A percentile compares a stretch with the other conserved stretches of the same genome.
Conservation (phyloP, 2,113 vertebrate species). For the Pterocles orientalis region DNA sequence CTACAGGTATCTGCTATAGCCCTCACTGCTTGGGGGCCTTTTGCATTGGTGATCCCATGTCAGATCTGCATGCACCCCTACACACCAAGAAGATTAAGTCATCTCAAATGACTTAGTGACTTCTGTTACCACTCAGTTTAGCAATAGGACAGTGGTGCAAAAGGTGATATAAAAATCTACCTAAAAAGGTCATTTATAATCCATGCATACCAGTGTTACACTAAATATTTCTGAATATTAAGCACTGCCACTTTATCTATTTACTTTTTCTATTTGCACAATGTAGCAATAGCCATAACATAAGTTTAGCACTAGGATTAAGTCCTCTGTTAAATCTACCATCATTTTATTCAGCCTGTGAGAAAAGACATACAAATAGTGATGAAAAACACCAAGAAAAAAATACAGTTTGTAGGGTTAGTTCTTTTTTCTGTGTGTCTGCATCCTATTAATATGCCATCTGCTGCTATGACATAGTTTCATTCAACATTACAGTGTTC, state of each 20-base stretch:
- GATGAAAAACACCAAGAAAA: not conserved
- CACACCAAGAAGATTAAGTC: not conserved
- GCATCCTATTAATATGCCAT: slow-evolving; percentile 25
- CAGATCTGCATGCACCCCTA: not conserved
- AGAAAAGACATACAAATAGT: not conserved
- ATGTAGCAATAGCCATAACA: not conserved
- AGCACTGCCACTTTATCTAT: not conserved
- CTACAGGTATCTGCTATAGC: not conserved
- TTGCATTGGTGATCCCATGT: not conserved
- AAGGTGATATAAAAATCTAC: not conserved
- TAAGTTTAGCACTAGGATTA: not conserved
- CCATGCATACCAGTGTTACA: not conserved
- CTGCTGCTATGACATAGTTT: slow-evolving; percentile 39
- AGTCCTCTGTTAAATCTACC: not conserved
- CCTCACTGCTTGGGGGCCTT: not conserved
- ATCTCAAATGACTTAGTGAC: not conserved
- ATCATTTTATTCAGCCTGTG: not conserved
- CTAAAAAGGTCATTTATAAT: not conserved
- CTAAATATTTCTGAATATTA: not conserved
- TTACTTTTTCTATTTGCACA: not conserved
- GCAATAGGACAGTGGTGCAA: not conserved
- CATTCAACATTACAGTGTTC: slow-evolving; percentile 36
- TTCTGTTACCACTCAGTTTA: not conserved
- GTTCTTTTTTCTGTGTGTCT: not conserved
- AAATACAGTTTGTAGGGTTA: not conserved